Base-by-base conservation (phyloP, 2,113 vertebrate genomes). In the Centropus unirufus region DNA sequence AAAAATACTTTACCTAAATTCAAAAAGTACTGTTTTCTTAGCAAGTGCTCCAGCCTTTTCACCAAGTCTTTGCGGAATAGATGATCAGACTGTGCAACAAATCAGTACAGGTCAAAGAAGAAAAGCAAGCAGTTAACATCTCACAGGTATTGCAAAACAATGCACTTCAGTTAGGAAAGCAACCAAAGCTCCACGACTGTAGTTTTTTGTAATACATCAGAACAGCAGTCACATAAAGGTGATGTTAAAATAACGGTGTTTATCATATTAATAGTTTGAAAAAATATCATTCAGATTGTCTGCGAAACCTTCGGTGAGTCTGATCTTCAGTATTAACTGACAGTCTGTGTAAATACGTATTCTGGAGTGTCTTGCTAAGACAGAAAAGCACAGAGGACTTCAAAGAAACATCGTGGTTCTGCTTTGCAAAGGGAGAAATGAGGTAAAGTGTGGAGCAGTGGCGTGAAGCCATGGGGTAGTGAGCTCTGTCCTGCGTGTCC, bases 31-130 rank as follows among this genome's bases (percentile, higher is more conserved):
- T 26, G 4, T 54, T 92, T 90, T 75, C 46, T 85, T 66, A 52
- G n/a, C 18, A 64, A 86, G 27, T 10, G 5, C 29, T 89, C 29
- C 26, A 42, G 57, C 26, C 12, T 59, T 90, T 90, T 95, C 55
- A 69, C 55, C 12, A 39, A 46, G 39, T 32, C 29, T 81, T 63
- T 93, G 81, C 55, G 46, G 9, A 59, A 51, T 29, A 29, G 14
- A 23, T 81, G 40, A 54, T 14, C 14, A 24, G 54, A 32, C 62
- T 76, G 32, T 63, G 55, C 51, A 70, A 57, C 30, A 51, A 59
- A 91, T 94, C 81, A 42, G 83, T 96, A 54, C 32, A 59, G 83
- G 80, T 73, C 81, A 94, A 92, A 95, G 86, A 69, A 72, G 75
- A 59, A 47, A 89, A 78, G 63, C 40, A 76, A 57, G 58, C 10